Conservation (phyloP, 2,888 invertebrate genomes). For the Himalopsyche tibetana region DNA sequence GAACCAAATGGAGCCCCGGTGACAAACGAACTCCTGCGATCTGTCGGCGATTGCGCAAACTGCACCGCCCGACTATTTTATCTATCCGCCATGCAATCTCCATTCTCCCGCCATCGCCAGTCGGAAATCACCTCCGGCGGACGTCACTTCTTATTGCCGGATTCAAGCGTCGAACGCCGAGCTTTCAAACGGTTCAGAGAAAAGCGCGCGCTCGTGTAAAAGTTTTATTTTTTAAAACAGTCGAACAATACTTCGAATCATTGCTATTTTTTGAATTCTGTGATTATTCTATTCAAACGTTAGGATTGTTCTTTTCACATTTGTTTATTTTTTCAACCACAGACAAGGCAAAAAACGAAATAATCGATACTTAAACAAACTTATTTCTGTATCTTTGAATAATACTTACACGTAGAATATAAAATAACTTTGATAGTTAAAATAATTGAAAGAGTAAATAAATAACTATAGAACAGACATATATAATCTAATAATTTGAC, state of each 20-base stretch:
- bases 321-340: too few species aligned
- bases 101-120: conserved; percentile 34
- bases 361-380: too few species aligned
- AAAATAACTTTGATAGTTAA: too few species aligned
- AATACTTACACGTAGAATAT: too few species aligned
- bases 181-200: conserved; percentile 9
- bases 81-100: conserved; percentile 30
- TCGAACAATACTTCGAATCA: neutral
- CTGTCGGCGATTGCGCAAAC: conserved; percentile 34
- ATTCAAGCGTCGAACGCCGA: conserved; percentile 17
- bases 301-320: neutral
- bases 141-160: conserved; percentile 22
- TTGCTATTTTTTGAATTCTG: neutral
- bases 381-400: too few species aligned
- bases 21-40: conserved; percentile 34
- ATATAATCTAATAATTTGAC: too few species aligned
- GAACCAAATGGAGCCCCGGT: neutral
- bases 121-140: conserved; percentile 34
- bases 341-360: too few species aligned
- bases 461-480: too few species aligned
- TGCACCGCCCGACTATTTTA: conserved; percentile 30
- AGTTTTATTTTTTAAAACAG: neutral
- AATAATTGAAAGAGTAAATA: too few species aligned
- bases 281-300: neutral
- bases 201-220: conserved; percentile 31